Conservation (phyloP, 2,113 vertebrate genomes). For the Cyprinus carpio region DNA sequence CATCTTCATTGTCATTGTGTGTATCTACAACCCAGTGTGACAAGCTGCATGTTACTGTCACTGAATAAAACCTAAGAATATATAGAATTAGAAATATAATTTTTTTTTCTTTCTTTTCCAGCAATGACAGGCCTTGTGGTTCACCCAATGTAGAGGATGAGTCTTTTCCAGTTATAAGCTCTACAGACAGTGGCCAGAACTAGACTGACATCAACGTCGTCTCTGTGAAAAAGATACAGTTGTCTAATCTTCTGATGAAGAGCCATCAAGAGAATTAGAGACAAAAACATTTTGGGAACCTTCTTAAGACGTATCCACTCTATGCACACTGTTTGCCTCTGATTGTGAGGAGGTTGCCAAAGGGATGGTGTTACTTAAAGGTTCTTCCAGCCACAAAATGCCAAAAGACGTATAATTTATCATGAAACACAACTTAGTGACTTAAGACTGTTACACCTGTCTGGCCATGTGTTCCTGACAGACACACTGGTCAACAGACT, state of each 20-base stretch:
- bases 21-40: too few relatives aligned
- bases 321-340: conserved; percentile 2
- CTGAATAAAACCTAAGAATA: conserved; percentile 57
- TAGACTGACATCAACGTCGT: conserved; percentile 37
- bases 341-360: neutral
- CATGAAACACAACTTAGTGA: neutral
- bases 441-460: conserved; percentile 45
- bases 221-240: neutral
- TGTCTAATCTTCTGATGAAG: neutral
- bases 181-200: conserved; percentile 64
- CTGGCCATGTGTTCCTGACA: conserved; percentile 43
- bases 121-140: conserved; percentile 95
- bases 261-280: neutral
- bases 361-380: neutral
- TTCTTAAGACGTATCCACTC: neutral
- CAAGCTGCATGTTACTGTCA: conserved; percentile 49
- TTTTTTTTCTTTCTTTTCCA: conserved; percentile 72
- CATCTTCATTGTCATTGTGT: too few relatives aligned
- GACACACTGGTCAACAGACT: conserved; percentile 21
- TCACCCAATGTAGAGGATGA: conserved; percentile 87
- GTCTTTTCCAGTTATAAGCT: conserved; percentile 34
- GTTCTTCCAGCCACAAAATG: neutral
- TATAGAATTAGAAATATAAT: too few relatives aligned
- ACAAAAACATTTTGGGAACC: neutral
- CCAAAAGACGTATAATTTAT: conserved; percentile 17